Evolutionary conservation across 2,113 vertebrate species (phyloP), one percentile per base, ranked within the genome.

Genomic region (Pipa parva): DNA sequence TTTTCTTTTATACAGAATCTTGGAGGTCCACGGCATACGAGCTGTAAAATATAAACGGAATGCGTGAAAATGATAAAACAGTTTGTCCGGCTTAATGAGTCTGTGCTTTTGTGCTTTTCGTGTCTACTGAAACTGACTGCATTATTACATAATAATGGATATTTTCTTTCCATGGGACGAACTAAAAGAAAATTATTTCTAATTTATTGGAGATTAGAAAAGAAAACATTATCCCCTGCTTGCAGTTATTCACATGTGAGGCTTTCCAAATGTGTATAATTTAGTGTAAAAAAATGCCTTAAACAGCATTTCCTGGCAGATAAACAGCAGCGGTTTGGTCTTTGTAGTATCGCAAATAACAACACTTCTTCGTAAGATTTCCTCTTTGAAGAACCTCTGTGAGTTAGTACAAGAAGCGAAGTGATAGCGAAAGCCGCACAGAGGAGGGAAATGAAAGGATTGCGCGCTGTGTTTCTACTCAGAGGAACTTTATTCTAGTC

Each of bases 211-310:
- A 79, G 72, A 80, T 79, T 69, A 55, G 31, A 52, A 50, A 36
- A 59, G 51, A 83, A 82, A 78, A 72, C 74, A 72, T 84, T 86
- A 86, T 84, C 80, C 83, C 49, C 73, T 71, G 63, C 68, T 77
- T 79, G 75, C 84, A 85, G 82, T 75, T 76, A 81, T 76, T 79
- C 78, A 85, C 72, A 78, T 26, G 45, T 18, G 74, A 75, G 80
- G 74, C 65, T 62, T 59, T 57, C 29, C 48, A 55, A 59, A 73
- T 73, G 77, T 74, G 81, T 81, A 81, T 74, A 84, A 83, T 78
- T 60, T 72, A 60, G 61, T 60, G 28, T 52, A 25, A 59, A 77
- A 78, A 77, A n/a, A n/a, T 74, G 29, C 39, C 76, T 74, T n/a
- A 72, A 77, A 36, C 39, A 73, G 50, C 63, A 72, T 26, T 76